Conservation (phyloP, 2,888 invertebrate genomes). For the Lithosia quadra region DNA sequence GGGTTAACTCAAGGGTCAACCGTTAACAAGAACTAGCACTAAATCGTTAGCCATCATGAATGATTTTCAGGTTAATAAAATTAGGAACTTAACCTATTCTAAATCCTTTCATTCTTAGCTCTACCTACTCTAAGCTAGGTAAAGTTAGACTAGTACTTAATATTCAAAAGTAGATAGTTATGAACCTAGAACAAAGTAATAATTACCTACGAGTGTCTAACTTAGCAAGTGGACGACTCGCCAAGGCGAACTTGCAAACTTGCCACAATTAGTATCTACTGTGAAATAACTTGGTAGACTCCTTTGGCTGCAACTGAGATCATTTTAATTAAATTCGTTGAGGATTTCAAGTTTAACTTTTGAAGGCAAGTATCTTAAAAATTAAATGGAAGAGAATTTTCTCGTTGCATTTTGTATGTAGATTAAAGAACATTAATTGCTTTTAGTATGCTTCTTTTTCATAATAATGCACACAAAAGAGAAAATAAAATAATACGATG, state of each 20-base stretch:
- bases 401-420: not conserved
- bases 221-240: slow-evolving; percentile 46
- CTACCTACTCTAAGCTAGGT: too few relatives aligned
- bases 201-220: slow-evolving; percentile 51
- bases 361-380: slow-evolving; percentile 40
- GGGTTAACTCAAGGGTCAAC: too few relatives aligned
- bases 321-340: slow-evolving; percentile 74
- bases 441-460: not conserved
- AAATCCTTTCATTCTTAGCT: too few relatives aligned
- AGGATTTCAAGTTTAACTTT: slow-evolving; percentile 60
- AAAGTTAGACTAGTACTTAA: too few relatives aligned
- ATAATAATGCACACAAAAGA: not conserved
- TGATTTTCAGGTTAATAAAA: too few relatives aligned
- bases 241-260: slow-evolving; percentile 62
- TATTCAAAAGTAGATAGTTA: slow-evolving; percentile 43
- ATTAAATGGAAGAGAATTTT: slow-evolving; percentile 39
- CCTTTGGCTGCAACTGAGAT: slow-evolving; percentile 58
- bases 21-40: too few relatives aligned
- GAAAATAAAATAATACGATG: not conserved
- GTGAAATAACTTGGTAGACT: slow-evolving; percentile 62
- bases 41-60: too few relatives aligned
- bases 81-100: too few relatives aligned
- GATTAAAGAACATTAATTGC: not conserved
- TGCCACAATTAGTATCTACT: slow-evolving; percentile 64
- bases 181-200: slow-evolving; percentile 56